Evolutionary conservation across 2,113 vertebrate species (phyloP).

Genomic region (Microcebus griseorufus): DNA sequence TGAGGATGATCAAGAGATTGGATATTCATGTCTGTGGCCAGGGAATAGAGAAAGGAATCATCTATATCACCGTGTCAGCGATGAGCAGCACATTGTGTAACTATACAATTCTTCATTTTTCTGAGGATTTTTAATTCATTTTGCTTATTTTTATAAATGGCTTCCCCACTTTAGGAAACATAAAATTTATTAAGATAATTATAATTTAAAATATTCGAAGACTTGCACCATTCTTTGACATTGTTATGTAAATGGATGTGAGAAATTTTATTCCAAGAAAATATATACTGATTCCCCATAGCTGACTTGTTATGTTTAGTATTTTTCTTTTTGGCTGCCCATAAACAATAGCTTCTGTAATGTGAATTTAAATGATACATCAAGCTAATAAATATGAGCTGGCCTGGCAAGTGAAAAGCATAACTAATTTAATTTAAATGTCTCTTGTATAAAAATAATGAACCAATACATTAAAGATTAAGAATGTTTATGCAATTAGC

Average conservation of each 20-base stretch:
- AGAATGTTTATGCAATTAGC: slow-evolving; percentile 51
- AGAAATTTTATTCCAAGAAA: slow-evolving; percentile 55
- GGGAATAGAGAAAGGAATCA: background rate
- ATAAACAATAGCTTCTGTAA: slow-evolving; percentile 50
- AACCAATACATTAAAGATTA: slow-evolving; percentile 49
- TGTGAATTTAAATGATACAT: slow-evolving; percentile 67
- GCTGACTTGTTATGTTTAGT: slow-evolving; percentile 52
- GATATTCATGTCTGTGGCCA: background rate
- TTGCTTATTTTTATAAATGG: slow-evolving; percentile 34
- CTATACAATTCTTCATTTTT: background rate
- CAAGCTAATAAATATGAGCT: slow-evolving; percentile 64
- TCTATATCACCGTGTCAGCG: background rate
- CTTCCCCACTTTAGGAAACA: slow-evolving; percentile 41
- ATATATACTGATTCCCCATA: background rate
- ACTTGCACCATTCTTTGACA: slow-evolving; percentile 18
- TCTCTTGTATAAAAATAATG: slow-evolving; percentile 66
- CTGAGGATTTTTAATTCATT: background rate
- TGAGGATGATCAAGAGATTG: background rate
- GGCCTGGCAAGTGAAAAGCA: slow-evolving; percentile 47
- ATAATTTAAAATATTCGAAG: slow-evolving; percentile 48
- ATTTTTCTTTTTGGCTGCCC: slow-evolving; percentile 39
- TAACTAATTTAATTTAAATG: slow-evolving; percentile 50
- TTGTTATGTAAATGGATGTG: slow-evolving; percentile 56
- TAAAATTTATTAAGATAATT: slow-evolving; percentile 49
- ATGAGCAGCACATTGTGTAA: background rate